Conservation (phyloP, 30 jellyfish, hydroid and myxozoan genomes). For the Cassiopea xamachana region DNA sequence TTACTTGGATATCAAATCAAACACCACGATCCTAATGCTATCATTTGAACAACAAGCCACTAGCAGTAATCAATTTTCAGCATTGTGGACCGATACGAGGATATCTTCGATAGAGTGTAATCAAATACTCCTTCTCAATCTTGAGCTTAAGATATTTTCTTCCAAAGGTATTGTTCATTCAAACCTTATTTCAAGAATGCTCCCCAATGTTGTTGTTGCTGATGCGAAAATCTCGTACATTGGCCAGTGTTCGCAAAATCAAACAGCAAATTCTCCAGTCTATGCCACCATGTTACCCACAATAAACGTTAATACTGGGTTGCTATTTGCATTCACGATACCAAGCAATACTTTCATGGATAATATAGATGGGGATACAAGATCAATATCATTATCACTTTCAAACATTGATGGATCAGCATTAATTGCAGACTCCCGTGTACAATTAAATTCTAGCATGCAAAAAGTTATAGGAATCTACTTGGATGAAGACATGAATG, state of each 20-base stretch:
- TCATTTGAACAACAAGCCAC: conserved; percentile 40
- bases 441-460: conserved; percentile 40
- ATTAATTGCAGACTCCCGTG: conserved; percentile 30
- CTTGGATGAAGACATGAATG: not conserved
- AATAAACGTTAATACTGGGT: conserved; percentile 60
- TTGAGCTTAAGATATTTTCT: conserved; percentile 41
- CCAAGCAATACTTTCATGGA: conserved; percentile 81
- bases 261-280: conserved; percentile 37
- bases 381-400: conserved; percentile 49
- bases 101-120: conserved; percentile 45
- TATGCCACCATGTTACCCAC: conserved; percentile 21
- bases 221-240: conserved; percentile 34
- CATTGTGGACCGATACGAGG: conserved; percentile 73
- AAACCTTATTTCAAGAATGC: conserved; percentile 29
- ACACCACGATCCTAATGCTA: conserved; percentile 52
- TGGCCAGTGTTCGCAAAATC: conserved; percentile 43
- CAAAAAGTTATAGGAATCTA: conserved; percentile 42
- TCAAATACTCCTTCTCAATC: conserved; percentile 20
- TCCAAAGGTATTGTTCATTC: conserved; percentile 38
- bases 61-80: conserved; percentile 38
- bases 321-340: conserved; percentile 55
- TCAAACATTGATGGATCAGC: conserved; percentile 41
- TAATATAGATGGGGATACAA: conserved; percentile 79
- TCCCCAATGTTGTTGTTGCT: conserved; percentile 44
- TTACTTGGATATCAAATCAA: conserved; percentile 27